Percentiles rank a stretch among this genome's conserved stretches.
phyloP scores from a whole-genome alignment of 2,113 vertebrate species.

The Oxygymnocypris stewartii region DNA sequence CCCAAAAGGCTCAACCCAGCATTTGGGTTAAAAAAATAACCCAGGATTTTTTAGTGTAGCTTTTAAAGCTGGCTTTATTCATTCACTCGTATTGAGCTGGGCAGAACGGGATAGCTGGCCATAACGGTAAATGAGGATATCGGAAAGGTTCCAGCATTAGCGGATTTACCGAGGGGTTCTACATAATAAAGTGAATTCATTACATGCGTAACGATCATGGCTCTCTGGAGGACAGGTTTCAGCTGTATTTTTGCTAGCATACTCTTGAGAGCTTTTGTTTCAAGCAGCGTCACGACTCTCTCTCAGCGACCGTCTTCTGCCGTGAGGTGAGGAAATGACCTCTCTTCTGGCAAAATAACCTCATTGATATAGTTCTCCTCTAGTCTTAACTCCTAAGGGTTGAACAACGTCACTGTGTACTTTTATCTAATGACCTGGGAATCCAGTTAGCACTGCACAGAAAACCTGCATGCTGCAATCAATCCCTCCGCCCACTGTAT shows the following conservation, averaged over 20 bases:
- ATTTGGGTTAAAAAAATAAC: too few species aligned
- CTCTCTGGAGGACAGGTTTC: constrained; percentile 53
- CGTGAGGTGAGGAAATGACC: neutral
- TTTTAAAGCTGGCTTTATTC: constrained; percentile 33
- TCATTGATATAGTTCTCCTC: constrained; percentile 44
- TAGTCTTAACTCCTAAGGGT: constrained; percentile 65
- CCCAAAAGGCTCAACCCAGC: too few species aligned
- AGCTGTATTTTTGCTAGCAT: constrained; percentile 5
- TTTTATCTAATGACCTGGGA: constrained; percentile 77
- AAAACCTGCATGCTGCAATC: constrained; percentile 70
- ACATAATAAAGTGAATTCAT: constrained; percentile 54
- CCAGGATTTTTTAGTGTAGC: neutral
- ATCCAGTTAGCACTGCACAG: constrained; percentile 73
- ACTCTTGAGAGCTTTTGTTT: constrained; percentile 29
- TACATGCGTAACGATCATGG: constrained; percentile 47
- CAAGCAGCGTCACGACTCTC: constrained; percentile 13
- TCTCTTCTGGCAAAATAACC: constrained; percentile 26
- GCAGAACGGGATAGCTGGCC: neutral
- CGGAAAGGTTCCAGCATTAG: constrained; percentile 32
- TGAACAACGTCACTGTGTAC: constrained; percentile 66
- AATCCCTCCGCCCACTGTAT: constrained; percentile 52
- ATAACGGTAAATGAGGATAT: constrained; percentile 19
- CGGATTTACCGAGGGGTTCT: constrained; percentile 39
- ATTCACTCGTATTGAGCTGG: constrained; percentile 28
- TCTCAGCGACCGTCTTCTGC: constrained; percentile 25